phyloP scores from a whole-genome alignment of 2,113 vertebrate species.

The Camelus bactrianus region DNA sequence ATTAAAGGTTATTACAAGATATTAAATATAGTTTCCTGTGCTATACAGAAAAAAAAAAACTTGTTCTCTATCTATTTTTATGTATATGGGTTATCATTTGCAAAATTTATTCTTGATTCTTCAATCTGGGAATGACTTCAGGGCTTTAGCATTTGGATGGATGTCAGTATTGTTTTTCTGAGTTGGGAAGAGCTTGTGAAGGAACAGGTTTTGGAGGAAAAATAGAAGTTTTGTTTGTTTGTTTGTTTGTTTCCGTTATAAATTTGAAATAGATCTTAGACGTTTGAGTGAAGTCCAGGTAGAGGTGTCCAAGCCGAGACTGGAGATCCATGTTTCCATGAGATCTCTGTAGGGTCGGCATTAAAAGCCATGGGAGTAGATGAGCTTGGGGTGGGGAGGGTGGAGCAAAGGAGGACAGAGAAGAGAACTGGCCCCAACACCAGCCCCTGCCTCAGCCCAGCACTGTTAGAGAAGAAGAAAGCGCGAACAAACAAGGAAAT shows the following conservation, averaged over 20 bases:
- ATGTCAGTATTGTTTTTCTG: not conserved
- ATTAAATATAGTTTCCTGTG: too few relatives aligned
- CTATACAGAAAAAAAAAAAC: too few relatives aligned
- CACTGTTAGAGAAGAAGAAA: not conserved
- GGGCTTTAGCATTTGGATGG: not conserved
- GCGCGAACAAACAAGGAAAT: not conserved
- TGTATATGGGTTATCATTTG: too few relatives aligned
- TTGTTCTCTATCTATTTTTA: too few relatives aligned
- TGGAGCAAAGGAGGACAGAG: not conserved
- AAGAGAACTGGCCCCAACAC: not conserved
- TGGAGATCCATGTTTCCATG: not conserved
- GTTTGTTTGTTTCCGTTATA: not conserved
- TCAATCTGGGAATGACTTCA: not conserved
- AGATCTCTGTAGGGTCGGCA: not conserved
- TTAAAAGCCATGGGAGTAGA: not conserved
- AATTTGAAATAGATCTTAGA: not conserved
- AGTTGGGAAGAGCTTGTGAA: not conserved
- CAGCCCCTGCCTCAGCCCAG: not conserved
- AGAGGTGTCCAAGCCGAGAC: not conserved
- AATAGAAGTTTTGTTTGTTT: not conserved
- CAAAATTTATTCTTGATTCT: conserved; percentile 25
- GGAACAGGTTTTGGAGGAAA: not conserved
- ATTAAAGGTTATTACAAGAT: too few relatives aligned
- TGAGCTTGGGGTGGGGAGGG: not conserved
- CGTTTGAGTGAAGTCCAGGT: not conserved